Evolutionary conservation across 1,140 invertebrate genomes (phyloP).

Genomic region (Aricia agestis): DNA sequence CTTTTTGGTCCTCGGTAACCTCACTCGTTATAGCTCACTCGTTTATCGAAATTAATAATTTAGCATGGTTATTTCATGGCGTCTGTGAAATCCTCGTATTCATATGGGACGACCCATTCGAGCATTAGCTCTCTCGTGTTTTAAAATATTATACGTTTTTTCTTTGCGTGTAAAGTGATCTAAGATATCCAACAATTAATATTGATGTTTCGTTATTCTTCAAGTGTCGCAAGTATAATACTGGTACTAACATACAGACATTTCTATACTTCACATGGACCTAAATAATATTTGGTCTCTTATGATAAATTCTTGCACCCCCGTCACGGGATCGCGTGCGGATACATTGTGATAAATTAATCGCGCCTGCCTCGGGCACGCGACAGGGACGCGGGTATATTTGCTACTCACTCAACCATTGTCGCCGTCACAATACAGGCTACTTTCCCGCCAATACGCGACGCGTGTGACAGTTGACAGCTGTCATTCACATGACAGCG

Average conservation of each 20-base stretch:
- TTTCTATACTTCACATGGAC: neutral
- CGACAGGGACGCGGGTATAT: slow-evolving; percentile 10
- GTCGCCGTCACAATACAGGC: slow-evolving; percentile 2
- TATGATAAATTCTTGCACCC: slow-evolving; percentile 27
- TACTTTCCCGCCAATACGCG: slow-evolving; percentile 10
- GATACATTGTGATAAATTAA: slow-evolving; percentile 33
- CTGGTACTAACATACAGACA: neutral
- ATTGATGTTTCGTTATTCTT: too few species aligned
- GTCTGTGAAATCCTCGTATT: too few species aligned
- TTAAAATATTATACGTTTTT: too few species aligned
- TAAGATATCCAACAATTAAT: too few species aligned
- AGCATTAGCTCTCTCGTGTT: too few species aligned
- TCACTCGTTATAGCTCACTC: too few species aligned
- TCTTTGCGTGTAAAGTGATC: too few species aligned
- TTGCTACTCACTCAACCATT: slow-evolving; percentile 14
- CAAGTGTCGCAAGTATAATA: too few species aligned
- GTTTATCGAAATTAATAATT: too few species aligned
- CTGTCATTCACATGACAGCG: slow-evolving; percentile 58
- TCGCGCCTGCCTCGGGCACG: slow-evolving; percentile 21
- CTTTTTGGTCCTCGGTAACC: too few species aligned
- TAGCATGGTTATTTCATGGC: too few species aligned
- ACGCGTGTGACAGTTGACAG: slow-evolving; percentile 32
- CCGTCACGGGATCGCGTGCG: slow-evolving; percentile 21
- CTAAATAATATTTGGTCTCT: neutral
- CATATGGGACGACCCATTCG: too few species aligned